Evolutionary conservation across 1,140 invertebrate genomes (phyloP), one percentile per base, ranked within the genome.

Genomic region (Oedothorax gibbosus): DNA sequence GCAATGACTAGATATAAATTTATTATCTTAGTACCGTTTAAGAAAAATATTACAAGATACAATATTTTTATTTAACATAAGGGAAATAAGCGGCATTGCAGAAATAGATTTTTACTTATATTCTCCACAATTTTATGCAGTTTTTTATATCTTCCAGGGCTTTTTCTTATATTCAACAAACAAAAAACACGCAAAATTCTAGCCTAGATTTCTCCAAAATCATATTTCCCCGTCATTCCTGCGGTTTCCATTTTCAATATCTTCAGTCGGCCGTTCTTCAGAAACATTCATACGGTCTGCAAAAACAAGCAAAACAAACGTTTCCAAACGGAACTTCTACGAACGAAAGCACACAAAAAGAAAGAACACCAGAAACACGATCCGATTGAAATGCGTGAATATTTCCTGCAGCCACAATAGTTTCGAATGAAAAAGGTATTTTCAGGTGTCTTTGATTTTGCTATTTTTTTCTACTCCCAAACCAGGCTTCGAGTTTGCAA

Each of bases 341-440:
- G 18, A 80, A 50, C 66, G 56, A 66, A 50, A 35, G 15, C 18
- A 66, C 18, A 60, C 64, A 71, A 66, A 68, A 54, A 7, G 51
- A 9, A 53, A n/a, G 53, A 56, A 54, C 21, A 68, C 57, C 65
- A 21, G 72, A 4, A 66, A 11, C 20, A 49, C 21, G 54, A 54
- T 35, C 35, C 57, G 66, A 80, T 80, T 80, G 78, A 68, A 80
- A 60, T 80, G 14, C 65, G 65, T 71, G 20, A 80, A 78, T 66
- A 66, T 78, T 78, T 66, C 73, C 57, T 21, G 21, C 73, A 51
- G 56, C 54, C 49, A 66, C 51, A 66, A 54, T 56, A 20, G 62
- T 20, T 79, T 14, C 20, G 78, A 15, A 80, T 69, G 54, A 60
- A 80, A 80, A 80, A 80, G 14, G 57, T 71, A 60, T 80, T 57